Conservation (phyloP, 2,888 invertebrate genomes). For the Automeris io region DNA sequence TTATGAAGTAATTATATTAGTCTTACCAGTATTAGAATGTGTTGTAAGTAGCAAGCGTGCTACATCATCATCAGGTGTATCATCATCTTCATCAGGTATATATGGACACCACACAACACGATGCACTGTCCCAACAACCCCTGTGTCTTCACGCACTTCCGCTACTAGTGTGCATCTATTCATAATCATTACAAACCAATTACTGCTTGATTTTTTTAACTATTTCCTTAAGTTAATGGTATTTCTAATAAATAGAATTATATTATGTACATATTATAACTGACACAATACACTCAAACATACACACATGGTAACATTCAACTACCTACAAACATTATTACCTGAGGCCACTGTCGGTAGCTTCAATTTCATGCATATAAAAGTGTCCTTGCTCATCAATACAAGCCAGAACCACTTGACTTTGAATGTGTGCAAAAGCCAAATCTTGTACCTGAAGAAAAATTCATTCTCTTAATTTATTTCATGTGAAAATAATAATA, state of each 20-base stretch:
- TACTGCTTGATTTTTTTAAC: no score
- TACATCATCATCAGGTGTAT: slow-evolving; percentile 81
- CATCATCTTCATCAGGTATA: slow-evolving; percentile 84
- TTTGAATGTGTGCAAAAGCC: slow-evolving; percentile 90
- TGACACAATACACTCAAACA: no score
- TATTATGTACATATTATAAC: no score
- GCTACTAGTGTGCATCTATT: slow-evolving; percentile 75
- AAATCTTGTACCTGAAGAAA: slow-evolving; percentile 87
- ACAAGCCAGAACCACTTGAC: slow-evolving; percentile 88
- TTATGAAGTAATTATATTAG: no score
- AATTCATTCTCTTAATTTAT: slow-evolving; percentile 3
- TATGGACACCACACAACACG: slow-evolving; percentile 96
- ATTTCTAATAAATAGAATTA: no score
- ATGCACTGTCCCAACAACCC: slow-evolving; percentile 41
- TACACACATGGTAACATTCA: no score
- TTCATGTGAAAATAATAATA: not conserved
- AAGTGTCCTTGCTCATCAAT: slow-evolving; percentile 92
- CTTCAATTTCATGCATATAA: slow-evolving; percentile 87
- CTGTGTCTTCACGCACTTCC: slow-evolving; percentile 74
- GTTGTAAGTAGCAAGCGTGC: slow-evolving; percentile 89
- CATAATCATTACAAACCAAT: slow-evolving; percentile 1
- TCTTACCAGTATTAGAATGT: slow-evolving; percentile 80
- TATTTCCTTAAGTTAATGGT: no score
- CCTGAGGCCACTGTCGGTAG: slow-evolving; percentile 74
- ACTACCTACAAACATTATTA: no score